Percentiles rank a stretch among this genome's conserved stretches.
Conservation (phyloP, 2,888 invertebrate genomes). For the Sepiola atlantica region DNA sequence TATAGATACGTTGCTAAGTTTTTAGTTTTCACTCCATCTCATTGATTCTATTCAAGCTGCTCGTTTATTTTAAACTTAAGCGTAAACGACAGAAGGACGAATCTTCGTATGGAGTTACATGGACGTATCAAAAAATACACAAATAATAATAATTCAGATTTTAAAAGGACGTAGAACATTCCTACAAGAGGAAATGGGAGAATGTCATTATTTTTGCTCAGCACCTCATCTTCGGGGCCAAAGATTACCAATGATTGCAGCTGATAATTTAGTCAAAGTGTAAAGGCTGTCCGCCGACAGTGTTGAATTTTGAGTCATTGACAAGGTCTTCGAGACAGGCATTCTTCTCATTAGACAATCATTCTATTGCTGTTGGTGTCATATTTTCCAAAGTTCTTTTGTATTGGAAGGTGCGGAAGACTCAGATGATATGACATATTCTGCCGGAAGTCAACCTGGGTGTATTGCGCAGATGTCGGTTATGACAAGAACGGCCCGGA, state of each 20-base stretch:
- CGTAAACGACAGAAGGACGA: no score
- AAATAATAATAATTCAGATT: no score
- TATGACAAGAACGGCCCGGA: neutral
- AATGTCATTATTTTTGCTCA: neutral
- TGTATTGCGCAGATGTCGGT: neutral
- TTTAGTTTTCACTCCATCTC: no score
- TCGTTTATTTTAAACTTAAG: no score
- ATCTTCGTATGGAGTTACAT: no score
- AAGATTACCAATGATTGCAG: neutral
- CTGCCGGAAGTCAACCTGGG: no score
- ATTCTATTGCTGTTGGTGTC: neutral
- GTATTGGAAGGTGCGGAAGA: neutral
- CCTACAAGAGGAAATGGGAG: no score
- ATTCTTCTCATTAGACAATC: neutral
- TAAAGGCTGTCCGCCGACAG: neutral
- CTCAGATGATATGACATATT: neutral
- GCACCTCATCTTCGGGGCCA: neutral
- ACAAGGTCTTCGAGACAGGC: neutral
- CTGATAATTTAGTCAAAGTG: neutral
- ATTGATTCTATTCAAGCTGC: no score
- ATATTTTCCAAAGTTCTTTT: neutral
- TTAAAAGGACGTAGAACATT: no score
- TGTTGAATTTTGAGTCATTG: neutral
- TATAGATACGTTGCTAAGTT: no score
- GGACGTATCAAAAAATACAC: no score